Conservation (phyloP, 2,888 invertebrate genomes). For the Cheilosia pagana region DNA sequence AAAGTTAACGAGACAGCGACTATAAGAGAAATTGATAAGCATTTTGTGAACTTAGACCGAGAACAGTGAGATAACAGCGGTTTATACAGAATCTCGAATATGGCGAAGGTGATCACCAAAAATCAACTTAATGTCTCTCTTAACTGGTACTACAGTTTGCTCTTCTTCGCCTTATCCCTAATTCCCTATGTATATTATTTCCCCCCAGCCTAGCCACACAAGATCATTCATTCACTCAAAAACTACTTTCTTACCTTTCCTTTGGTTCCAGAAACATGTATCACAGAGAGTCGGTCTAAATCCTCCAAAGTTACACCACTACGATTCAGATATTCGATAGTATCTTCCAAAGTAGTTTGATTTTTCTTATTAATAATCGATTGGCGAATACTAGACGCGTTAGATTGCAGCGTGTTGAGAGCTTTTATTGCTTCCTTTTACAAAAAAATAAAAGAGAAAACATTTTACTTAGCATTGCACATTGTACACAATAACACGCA, state of each 20-base stretch:
- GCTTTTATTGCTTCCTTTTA: constrained; percentile 88
- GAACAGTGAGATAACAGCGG: too few relatives aligned
- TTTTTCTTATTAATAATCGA: constrained; percentile 80
- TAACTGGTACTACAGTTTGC: too few relatives aligned
- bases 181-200: too few relatives aligned
- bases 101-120: too few relatives aligned
- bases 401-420: constrained; percentile 90
- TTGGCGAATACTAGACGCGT: constrained; percentile 86
- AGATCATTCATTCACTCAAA: background rate
- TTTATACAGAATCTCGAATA: too few relatives aligned
- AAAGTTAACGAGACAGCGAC: too few relatives aligned
- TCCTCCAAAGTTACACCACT: constrained; percentile 87
- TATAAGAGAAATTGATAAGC: too few relatives aligned
- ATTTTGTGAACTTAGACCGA: too few relatives aligned
- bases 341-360: constrained; percentile 82
- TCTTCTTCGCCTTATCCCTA: too few relatives aligned
- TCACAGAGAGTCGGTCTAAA: constrained; percentile 90
- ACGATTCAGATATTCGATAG: constrained; percentile 86
- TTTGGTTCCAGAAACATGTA: constrained; percentile 98
- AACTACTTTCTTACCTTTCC: constrained; percentile 88
- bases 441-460: constrained; percentile 21
- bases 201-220: too few relatives aligned
- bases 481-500: background rate
- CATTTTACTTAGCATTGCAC: background rate
- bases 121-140: too few relatives aligned